These are phyloP conservation scores for Sciaenops ocellatus DNA, from an alignment of 2,797 vertebrate species.

Conservation along the genomic window DNA sequence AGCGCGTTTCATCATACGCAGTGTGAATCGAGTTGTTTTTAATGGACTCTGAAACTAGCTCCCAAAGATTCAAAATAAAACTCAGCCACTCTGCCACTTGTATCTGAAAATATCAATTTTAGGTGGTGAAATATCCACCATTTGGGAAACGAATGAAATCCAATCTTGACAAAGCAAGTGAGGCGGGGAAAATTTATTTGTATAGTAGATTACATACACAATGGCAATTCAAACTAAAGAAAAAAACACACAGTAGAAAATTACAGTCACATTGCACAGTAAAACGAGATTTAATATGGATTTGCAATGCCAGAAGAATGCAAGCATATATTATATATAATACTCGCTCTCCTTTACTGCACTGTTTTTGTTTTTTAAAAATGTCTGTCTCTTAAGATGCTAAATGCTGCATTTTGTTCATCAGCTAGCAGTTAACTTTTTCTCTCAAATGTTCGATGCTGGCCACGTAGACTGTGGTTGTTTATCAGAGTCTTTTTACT, in stretches of 20 bases:
- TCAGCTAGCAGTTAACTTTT: no score
- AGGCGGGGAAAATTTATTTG: slow-evolving; percentile 15
- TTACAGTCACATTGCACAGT: background rate
- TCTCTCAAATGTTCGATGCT: no score
- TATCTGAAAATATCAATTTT: slow-evolving; percentile 38
- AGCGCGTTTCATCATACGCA: slow-evolving; percentile 35
- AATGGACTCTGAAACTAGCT: slow-evolving; percentile 55
- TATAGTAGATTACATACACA: background rate
- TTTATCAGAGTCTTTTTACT: no score
- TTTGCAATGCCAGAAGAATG: no score
- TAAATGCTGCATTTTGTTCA: no score
- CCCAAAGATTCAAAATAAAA: slow-evolving; percentile 51
- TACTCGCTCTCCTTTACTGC: no score
- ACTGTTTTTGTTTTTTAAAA: no score
- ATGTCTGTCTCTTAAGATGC: no score
- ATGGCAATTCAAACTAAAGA: background rate
- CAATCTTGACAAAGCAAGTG: slow-evolving; percentile 28
- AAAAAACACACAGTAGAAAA: background rate
- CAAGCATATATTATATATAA: no score
- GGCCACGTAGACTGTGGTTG: no score
- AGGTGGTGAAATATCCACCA: slow-evolving; percentile 19
- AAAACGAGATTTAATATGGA: no score
- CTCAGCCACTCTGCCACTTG: slow-evolving; percentile 17
- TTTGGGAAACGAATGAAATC: slow-evolving; percentile 33
- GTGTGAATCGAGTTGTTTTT: slow-evolving; percentile 46